Evolutionary conservation across 92 coral and sea anemone genomes (phyloP).

Genomic region (Palythoa grandis): DNA sequence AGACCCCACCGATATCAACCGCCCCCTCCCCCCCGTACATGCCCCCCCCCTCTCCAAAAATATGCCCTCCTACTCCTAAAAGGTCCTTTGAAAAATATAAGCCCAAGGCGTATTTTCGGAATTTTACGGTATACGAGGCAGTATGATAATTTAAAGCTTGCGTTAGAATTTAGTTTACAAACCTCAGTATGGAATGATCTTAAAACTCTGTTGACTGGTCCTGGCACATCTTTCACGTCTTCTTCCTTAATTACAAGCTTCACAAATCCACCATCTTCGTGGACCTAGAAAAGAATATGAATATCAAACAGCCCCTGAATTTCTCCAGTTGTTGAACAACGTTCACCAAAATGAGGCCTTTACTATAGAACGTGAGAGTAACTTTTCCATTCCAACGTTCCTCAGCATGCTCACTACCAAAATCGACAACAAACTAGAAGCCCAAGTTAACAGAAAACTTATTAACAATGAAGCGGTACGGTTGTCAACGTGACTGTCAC

Average conservation of each 20-base stretch:
- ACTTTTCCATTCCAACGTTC: neutral
- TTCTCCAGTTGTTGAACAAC: neutral
- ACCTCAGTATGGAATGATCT: conserved; percentile 88
- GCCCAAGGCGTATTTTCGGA: too few relatives aligned
- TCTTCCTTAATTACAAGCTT: conserved; percentile 83
- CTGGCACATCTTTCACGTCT: conserved; percentile 78
- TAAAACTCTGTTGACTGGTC: conserved; percentile 89
- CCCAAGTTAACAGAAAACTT: neutral
- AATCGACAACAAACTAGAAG: neutral
- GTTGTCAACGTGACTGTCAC: too few relatives aligned
- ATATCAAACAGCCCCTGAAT: neutral
- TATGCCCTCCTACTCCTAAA: too few relatives aligned
- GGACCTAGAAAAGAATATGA: conserved; percentile 51
- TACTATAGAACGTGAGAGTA: neutral
- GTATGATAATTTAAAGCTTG: too few relatives aligned
- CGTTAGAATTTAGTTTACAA: conserved; percentile 13
- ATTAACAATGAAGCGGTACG: neutral
- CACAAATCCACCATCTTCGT: conserved; percentile 93
- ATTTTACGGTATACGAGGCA: too few relatives aligned
- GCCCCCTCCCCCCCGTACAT: too few relatives aligned
- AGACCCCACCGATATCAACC: too few relatives aligned
- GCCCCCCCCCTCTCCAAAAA: too few relatives aligned
- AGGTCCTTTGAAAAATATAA: too few relatives aligned
- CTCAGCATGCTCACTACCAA: neutral
- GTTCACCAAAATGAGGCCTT: too few relatives aligned